phyloP scores from a whole-genome alignment of 2,888 invertebrate species.

The Bellardia bayeri region DNA sequence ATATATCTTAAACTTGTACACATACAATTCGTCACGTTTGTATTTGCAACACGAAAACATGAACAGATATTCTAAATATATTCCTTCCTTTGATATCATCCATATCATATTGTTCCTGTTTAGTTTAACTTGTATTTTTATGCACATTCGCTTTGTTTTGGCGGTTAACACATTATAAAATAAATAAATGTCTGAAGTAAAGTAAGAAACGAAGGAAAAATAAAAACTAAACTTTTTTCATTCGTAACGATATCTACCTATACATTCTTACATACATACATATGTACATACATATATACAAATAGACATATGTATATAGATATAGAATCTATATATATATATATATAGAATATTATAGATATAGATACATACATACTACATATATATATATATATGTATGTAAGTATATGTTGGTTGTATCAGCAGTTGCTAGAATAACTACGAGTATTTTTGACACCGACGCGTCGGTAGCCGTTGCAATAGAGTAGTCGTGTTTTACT shows the following conservation, averaged over 20 bases:
- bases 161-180: background rate
- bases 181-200: background rate
- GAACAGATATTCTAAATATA: background rate
- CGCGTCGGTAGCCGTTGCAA: slow-evolving; percentile 34
- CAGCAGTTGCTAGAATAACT: background rate
- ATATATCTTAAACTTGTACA: no score
- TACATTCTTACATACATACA: background rate
- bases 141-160: background rate
- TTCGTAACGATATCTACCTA: background rate
- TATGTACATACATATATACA: slow-evolving; percentile 3
- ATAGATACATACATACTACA: no score
- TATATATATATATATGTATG: slow-evolving; percentile 11
- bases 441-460: slow-evolving; percentile 11
- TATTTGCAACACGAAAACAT: background rate
- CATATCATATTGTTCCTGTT: background rate
- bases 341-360: no score
- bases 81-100: background rate
- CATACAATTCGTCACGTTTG: background rate
- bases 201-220: background rate
- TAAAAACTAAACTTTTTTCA: background rate
- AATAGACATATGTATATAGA: no score
- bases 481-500: slow-evolving; percentile 57
- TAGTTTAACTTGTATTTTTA: background rate
- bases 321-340: no score
- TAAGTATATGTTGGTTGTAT: slow-evolving; percentile 2